Conservation (phyloP, 2,113 vertebrate species). For the Charadrius vociferus region DNA sequence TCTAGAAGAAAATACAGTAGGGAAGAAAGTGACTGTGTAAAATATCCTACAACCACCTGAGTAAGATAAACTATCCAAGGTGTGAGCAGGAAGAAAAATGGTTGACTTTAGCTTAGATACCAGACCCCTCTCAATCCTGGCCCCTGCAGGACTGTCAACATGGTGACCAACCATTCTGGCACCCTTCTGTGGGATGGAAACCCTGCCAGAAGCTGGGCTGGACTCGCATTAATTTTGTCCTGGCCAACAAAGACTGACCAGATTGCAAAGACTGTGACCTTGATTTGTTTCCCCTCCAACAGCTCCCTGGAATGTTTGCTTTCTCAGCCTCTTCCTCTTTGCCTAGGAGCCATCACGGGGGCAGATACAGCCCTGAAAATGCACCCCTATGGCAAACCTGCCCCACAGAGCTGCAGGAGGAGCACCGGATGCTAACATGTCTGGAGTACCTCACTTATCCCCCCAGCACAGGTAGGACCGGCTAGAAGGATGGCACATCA, state of each 20-base stretch:
- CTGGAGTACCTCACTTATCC: not conserved
- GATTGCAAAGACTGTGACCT: conserved; percentile 48
- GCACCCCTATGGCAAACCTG: rapidly evolving
- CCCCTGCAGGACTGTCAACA: not conserved
- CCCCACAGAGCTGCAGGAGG: rapidly evolving
- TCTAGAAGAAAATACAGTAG: not conserved
- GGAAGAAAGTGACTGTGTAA: not conserved
- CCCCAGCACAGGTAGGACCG: not conserved
- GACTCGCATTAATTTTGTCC: conserved; percentile 44
- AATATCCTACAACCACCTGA: not conserved
- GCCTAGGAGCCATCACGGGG: rapidly evolving
- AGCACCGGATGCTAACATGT: rapidly evolving
- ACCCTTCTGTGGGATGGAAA: not conserved
- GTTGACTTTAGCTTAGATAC: not conserved
- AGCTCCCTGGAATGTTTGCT: not conserved
- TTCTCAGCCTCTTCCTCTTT: not conserved
- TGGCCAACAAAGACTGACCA: conserved; percentile 33
- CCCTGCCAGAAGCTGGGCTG: conserved; percentile 3
- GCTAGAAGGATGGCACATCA: not conserved
- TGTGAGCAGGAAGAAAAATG: not conserved
- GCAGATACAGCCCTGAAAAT: not conserved
- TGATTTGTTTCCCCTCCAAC: conserved; percentile 29
- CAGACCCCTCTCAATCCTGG: not conserved
- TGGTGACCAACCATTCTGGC: conserved; percentile 10
- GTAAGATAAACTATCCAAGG: not conserved